Percentiles rank a stretch among this genome's conserved stretches.
These are phyloP conservation scores for Xestobium rufovillosum DNA, from an alignment of 2,888 invertebrate genomes.

Conservation along the genomic window DNA sequence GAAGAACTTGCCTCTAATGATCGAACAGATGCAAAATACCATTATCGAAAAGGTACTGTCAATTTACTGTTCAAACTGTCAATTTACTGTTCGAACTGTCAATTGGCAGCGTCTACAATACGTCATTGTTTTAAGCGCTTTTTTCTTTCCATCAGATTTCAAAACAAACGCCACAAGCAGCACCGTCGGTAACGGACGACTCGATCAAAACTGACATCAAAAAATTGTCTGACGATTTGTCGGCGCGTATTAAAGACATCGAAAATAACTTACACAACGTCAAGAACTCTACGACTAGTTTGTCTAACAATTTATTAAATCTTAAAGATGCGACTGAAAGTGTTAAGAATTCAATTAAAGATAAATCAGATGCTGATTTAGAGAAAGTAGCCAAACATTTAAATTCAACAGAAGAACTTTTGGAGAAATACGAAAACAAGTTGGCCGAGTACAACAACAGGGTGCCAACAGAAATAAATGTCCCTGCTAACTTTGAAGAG, in stretches of 20 bases:
- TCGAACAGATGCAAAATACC: constrained; percentile 43
- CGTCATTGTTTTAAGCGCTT: no score
- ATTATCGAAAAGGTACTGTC: constrained; percentile 36
- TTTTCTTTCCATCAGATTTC: no score
- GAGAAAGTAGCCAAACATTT: constrained; percentile 43
- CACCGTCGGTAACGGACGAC: constrained; percentile 20
- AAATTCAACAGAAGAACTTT: constrained; percentile 47
- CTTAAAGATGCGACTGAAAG: no score
- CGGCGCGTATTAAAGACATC: constrained; percentile 6
- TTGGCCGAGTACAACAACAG: constrained; percentile 45
- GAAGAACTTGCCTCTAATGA: constrained; percentile 43
- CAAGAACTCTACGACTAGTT: no score
- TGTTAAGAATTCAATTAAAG: no score
- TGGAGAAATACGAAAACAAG: constrained; percentile 52
- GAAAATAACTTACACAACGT: no score
- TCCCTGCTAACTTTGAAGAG: constrained; percentile 23
- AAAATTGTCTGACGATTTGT: constrained; percentile 30
- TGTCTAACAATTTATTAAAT: no score
- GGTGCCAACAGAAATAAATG: constrained; percentile 23
- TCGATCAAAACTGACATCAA: constrained; percentile 34
- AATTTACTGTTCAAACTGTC: no score
- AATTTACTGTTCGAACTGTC: no score
- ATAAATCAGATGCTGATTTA: no score
- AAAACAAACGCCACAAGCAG: no score
- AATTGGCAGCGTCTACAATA: no score